Conservation (phyloP, 2,113 vertebrate species). For the Anguilla rostrata region DNA sequence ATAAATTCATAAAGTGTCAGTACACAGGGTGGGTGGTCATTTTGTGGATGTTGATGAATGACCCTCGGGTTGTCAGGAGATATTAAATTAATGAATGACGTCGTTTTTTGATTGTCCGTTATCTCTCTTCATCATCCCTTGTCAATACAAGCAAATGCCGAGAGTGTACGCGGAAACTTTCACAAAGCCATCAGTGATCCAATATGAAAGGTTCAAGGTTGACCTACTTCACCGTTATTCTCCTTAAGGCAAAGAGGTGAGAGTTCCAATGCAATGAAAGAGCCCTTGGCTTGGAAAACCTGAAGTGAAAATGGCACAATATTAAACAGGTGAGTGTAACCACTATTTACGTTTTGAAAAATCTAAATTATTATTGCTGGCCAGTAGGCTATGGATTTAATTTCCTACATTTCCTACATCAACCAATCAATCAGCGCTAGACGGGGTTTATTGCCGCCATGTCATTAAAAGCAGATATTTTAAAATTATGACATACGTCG, state of each 20-base stretch:
- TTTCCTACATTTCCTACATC: neutral
- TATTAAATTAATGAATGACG: neutral
- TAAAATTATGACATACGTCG: too few species aligned
- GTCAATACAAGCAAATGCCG: neutral
- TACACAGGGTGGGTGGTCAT: neutral
- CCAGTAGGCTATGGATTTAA: neutral
- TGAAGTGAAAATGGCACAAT: neutral
- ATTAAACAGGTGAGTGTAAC: neutral
- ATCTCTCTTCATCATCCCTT: neutral
- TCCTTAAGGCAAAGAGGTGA: neutral
- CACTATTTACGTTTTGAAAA: neutral
- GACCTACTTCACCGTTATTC: slow-evolving; percentile 6
- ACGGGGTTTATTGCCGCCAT: neutral
- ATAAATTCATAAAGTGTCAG: neutral
- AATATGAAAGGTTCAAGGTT: slow-evolving; percentile 7
- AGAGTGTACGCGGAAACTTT: neutral
- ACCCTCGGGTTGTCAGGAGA: neutral
- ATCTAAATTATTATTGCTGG: neutral
- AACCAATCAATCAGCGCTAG: neutral
- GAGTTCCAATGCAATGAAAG: neutral
- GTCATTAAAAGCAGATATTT: too few species aligned
- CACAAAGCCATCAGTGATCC: neutral
- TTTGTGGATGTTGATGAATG: neutral
- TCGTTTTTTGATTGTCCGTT: neutral
- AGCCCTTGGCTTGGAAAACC: neutral